A percentile compares a stretch with the other conserved stretches of the same genome.
These are phyloP conservation scores for Anagrus nilaparvatae DNA, from an alignment of 1,140 invertebrate species.

Conservation along the genomic window DNA sequence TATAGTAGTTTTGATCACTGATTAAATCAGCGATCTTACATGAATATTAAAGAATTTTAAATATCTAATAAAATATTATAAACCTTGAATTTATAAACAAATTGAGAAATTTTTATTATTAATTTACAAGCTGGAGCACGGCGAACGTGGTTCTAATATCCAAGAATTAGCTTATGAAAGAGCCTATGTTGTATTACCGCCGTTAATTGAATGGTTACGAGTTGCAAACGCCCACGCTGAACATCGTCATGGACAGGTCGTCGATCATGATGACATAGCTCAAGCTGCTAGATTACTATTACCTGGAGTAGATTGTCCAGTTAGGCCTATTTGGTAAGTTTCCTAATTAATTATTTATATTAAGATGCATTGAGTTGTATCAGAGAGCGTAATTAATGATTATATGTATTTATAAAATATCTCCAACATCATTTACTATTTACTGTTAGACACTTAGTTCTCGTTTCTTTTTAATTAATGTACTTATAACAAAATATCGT, in stretches of 20 bases:
- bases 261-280: slow-evolving; percentile 80
- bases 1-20: too few relatives aligned
- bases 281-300: slow-evolving; percentile 76
- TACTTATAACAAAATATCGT: too few relatives aligned
- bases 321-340: slow-evolving; percentile 50
- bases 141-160: slow-evolving; percentile 44
- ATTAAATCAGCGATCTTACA: too few relatives aligned
- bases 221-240: slow-evolving; percentile 73
- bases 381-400: background rate
- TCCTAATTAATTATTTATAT: too few relatives aligned
- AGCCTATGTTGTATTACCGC: slow-evolving; percentile 76
- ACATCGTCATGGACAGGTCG: slow-evolving; percentile 62
- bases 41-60: too few relatives aligned
- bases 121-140: slow-evolving; percentile 60
- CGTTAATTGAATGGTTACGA: slow-evolving; percentile 77
- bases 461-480: too few relatives aligned
- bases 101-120: too few relatives aligned
- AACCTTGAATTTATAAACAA: too few relatives aligned
- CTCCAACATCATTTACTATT: too few relatives aligned
- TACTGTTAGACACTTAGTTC: background rate
- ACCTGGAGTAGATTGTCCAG: slow-evolving; percentile 80
- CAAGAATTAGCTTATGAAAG: slow-evolving; percentile 77
- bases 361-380: background rate
- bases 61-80: too few relatives aligned
- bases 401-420: background rate